Evolutionary conservation across 2,888 invertebrate genomes (phyloP).

Genomic region (Adineta ricciae): DNA sequence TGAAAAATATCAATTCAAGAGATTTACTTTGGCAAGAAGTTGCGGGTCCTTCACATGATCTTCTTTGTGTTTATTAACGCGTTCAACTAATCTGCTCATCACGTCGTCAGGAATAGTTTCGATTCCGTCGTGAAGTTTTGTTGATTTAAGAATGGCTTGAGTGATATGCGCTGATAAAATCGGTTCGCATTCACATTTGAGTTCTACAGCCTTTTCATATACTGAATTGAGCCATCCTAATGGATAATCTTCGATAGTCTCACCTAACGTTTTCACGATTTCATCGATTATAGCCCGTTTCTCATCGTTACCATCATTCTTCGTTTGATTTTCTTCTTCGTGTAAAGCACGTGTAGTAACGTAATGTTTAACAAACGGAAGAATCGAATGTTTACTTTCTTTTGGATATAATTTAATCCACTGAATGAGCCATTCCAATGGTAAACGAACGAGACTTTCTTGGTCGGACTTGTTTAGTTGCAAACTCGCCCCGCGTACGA

Average conservation of each 20-base stretch:
- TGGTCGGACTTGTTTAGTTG: not conserved
- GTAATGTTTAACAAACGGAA: not conserved
- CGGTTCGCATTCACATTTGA: not conserved
- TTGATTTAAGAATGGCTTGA: not conserved
- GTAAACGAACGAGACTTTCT: slow-evolving; percentile 24
- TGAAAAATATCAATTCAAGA: not conserved
- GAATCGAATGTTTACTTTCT: not conserved
- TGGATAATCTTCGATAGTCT: not conserved
- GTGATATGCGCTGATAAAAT: not conserved
- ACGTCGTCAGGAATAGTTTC: not conserved
- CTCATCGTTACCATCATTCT: not conserved
- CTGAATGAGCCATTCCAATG: slow-evolving; percentile 27
- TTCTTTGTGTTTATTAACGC: not conserved
- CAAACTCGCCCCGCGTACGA: not conserved
- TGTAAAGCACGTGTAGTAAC: not conserved
- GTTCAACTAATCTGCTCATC: not conserved
- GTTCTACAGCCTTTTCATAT: not conserved
- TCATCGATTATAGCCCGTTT: not conserved
- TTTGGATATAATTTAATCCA: slow-evolving; percentile 18
- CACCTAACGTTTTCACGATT: not conserved
- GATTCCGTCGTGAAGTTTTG: not conserved
- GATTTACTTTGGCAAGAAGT: not conserved
- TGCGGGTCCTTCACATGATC: not conserved
- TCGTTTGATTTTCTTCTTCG: too few relatives aligned
- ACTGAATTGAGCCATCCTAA: not conserved